phyloP scores from a whole-genome alignment of 2,113 vertebrate species.

The Colius striatus region DNA sequence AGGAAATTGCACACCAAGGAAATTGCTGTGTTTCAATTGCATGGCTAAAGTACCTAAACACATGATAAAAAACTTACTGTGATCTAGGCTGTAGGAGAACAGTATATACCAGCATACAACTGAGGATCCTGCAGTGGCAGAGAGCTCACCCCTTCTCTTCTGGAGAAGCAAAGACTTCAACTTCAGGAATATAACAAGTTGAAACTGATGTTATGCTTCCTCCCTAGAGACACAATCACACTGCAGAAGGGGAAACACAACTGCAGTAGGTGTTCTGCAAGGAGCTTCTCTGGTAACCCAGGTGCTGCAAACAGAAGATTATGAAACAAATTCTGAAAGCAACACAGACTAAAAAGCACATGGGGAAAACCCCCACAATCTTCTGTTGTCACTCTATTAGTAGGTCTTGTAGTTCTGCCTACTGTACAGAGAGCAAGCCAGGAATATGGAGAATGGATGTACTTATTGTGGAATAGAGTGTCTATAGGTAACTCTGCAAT shows the following conservation, averaged over 20 bases:
- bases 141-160: not conserved
- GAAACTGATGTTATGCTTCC: not conserved
- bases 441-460: not conserved
- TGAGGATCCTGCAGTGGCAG: not conserved
- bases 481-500: not conserved
- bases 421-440: not conserved
- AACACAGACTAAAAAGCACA: not conserved
- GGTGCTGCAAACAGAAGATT: not conserved
- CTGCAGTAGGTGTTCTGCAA: not conserved
- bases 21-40: not conserved
- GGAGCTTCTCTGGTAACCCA: not conserved
- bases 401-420: not conserved
- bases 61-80: not conserved
- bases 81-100: not conserved
- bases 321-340: not conserved
- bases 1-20: not conserved
- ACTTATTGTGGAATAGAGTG: not conserved
- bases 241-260: not conserved
- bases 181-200: not conserved
- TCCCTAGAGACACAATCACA: not conserved
- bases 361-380: accelerated
- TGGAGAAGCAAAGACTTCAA: not conserved
- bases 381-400: not conserved
- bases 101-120: not conserved
- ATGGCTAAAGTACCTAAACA: not conserved